Percentiles rank a stretch among this genome's conserved stretches.
These are phyloP conservation scores for Mustela erminea DNA, from an alignment of 2,797 vertebrate genomes.

Conservation along the genomic window DNA sequence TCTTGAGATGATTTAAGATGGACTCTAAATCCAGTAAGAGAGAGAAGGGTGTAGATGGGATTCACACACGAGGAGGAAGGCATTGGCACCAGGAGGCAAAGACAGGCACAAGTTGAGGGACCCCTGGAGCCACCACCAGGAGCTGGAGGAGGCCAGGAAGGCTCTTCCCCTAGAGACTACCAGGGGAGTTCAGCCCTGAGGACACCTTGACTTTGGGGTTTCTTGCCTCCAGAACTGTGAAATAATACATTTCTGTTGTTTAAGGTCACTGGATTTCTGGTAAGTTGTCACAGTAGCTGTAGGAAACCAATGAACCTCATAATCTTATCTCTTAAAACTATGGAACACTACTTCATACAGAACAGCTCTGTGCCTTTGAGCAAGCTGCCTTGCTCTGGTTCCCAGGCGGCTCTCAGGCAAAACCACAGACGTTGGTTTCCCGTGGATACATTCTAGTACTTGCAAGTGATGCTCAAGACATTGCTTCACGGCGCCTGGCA, in stretches of 20 bases:
- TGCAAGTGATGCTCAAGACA: not conserved
- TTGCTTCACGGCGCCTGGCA: not conserved
- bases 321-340: not conserved
- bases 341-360: not conserved
- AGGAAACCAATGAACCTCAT: not conserved
- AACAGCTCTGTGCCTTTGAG: not conserved
- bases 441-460: fast-evolving
- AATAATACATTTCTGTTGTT: not conserved
- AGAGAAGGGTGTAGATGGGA: not conserved
- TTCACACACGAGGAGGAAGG: too few relatives aligned
- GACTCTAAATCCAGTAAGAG: not conserved
- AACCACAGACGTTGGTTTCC: not conserved
- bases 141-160: not conserved
- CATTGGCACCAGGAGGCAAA: too few relatives aligned
- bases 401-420: not conserved
- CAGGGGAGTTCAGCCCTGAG: fast-evolving
- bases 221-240: not conserved
- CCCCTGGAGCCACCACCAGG: not conserved
- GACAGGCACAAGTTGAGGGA: not conserved
- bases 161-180: not conserved
- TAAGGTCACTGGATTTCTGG: not conserved
- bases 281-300: not conserved
- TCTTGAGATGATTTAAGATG: not conserved
- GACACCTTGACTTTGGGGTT: not conserved
- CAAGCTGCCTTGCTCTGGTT: not conserved